Conservation (phyloP, 2,797 vertebrate species). For the Neoniphon sammara region DNA sequence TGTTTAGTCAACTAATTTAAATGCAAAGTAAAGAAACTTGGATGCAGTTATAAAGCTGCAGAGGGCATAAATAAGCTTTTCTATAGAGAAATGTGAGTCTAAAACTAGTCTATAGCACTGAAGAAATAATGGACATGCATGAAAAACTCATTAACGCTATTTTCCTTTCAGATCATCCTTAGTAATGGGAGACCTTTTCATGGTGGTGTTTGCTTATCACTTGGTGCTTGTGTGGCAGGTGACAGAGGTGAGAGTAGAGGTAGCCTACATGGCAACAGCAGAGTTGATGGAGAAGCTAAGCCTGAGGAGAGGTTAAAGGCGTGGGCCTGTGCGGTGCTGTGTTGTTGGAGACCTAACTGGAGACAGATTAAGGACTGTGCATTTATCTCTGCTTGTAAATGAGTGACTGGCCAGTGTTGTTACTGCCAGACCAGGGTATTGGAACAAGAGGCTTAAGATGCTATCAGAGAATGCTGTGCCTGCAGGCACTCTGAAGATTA, state of each 20-base stretch:
- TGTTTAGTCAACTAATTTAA: neutral
- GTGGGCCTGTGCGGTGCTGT: constrained; percentile 61
- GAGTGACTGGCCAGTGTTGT: constrained; percentile 84
- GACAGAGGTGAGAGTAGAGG: constrained; percentile 71
- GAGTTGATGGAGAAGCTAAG: constrained; percentile 73
- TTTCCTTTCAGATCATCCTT: constrained; percentile 54
- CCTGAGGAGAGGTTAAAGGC: constrained; percentile 71
- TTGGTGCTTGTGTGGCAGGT: constrained; percentile 76
- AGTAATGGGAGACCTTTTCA: constrained; percentile 58
- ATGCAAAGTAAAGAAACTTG: neutral
- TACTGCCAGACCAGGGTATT: constrained; percentile 82
- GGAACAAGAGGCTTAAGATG: constrained; percentile 89
- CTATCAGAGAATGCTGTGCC: constrained; percentile 80
- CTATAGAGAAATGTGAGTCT: neutral
- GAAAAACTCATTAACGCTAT: constrained; percentile 43
- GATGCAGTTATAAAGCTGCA: neutral
- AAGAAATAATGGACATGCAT: constrained; percentile 44
- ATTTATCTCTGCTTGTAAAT: constrained; percentile 87
- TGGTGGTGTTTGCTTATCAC: constrained; percentile 62
- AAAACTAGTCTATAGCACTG: constrained; percentile 10
- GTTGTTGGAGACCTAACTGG: constrained; percentile 74
- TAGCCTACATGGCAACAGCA: constrained; percentile 56
- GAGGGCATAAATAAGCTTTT: neutral
- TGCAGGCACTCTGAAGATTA: constrained; percentile 86
- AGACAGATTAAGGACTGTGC: constrained; percentile 83